A percentile compares a stretch with the other conserved stretches of the same genome.
phyloP scores from a whole-genome alignment of 2,113 vertebrate species.

The Rutilus rutilus region DNA sequence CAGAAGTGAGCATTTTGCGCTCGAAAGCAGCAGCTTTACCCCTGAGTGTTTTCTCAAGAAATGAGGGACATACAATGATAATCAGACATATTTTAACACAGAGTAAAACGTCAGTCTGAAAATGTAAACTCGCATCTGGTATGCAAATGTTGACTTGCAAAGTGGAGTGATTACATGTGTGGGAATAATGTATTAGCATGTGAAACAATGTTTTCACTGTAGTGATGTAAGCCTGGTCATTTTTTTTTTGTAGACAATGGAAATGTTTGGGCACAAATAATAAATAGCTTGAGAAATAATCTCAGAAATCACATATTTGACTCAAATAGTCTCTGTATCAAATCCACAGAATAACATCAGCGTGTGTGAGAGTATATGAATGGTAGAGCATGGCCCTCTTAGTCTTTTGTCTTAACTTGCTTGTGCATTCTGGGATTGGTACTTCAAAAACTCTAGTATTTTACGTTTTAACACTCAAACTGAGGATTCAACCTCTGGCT shows the following conservation, averaged over 20 bases:
- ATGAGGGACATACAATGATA: background rate
- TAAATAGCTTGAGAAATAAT: constrained; percentile 20
- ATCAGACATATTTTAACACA: constrained; percentile 32
- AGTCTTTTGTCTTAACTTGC: background rate
- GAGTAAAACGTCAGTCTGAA: background rate
- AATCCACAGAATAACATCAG: background rate
- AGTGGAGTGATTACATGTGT: background rate
- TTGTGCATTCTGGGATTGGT: constrained; percentile 18
- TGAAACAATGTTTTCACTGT: background rate
- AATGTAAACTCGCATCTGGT: background rate
- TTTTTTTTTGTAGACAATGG: background rate
- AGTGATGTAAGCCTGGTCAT: constrained; percentile 10
- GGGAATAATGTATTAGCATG: background rate
- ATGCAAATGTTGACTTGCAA: background rate
- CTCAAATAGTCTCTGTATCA: constrained; percentile 3
- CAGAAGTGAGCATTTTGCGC: constrained; percentile 1
- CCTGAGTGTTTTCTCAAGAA: constrained; percentile 41
- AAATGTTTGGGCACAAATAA: constrained; percentile 21
- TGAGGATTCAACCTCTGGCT: background rate
- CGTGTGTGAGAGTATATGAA: background rate
- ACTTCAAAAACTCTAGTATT: background rate
- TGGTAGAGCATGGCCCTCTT: background rate
- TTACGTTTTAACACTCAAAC: constrained; percentile 8
- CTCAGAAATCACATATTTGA: constrained; percentile 14
- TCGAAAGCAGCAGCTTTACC: constrained; percentile 39